phyloP scores from a whole-genome alignment of 2,797 vertebrate species.

The Garrulus glandarius region DNA sequence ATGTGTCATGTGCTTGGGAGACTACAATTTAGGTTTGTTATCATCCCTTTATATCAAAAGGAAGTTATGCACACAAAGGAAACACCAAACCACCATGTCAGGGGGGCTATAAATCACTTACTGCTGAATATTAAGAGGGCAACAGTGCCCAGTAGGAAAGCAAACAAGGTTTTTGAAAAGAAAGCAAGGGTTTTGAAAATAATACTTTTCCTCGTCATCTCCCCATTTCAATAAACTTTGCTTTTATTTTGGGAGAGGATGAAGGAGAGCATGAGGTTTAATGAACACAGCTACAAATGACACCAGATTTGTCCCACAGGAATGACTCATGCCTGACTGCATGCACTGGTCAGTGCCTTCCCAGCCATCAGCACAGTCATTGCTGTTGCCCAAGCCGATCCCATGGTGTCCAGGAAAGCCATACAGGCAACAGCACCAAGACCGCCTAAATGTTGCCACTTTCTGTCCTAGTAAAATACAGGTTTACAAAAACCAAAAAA shows the following conservation, averaged over 20 bases:
- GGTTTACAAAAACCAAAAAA: not conserved
- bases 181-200: not conserved
- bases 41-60: slow-evolving; percentile 35
- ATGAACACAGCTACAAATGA: not conserved
- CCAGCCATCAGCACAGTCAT: not conserved
- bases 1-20: slow-evolving; percentile 1
- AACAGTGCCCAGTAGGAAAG: not conserved
- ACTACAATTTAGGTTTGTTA: slow-evolving; percentile 34
- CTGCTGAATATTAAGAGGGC: not conserved
- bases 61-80: slow-evolving; percentile 47
- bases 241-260: not conserved
- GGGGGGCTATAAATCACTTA: slow-evolving; percentile 34
- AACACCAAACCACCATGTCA: slow-evolving; percentile 43
- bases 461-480: not conserved
- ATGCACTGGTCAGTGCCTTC: not conserved
- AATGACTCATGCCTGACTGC: not conserved
- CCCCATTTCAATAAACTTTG: not conserved
- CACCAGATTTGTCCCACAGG: not conserved
- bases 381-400: not conserved
- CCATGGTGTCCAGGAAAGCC: not conserved
- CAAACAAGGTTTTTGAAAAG: not conserved
- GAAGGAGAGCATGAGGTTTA: not conserved
- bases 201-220: not conserved
- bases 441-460: fast-evolving
- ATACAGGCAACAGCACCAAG: fast-evolving